phyloP scores from a whole-genome alignment of 2,797 vertebrate species.

The Chloroceryle amazona region DNA sequence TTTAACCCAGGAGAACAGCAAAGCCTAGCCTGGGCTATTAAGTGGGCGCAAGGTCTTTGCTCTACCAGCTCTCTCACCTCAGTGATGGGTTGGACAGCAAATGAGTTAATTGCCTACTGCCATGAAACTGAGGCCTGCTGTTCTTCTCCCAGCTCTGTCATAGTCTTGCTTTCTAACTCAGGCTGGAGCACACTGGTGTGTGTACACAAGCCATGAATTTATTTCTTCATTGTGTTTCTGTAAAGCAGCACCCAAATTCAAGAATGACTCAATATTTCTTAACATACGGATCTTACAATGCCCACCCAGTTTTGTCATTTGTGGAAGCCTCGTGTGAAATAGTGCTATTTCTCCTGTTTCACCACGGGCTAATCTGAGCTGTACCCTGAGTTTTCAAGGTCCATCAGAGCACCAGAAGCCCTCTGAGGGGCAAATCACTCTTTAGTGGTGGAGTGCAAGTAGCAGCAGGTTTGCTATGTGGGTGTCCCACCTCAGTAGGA shows the following conservation, averaged over 20 bases:
- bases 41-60: neutral
- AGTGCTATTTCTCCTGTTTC: neutral
- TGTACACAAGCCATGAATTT: neutral
- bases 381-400: neutral
- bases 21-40: neutral
- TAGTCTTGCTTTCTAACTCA: neutral
- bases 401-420: neutral
- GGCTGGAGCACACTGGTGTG: neutral
- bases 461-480: neutral
- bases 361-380: neutral
- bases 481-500: neutral
- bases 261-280: neutral
- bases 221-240: neutral
- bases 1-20: neutral
- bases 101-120: neutral
- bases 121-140: neutral
- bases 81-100: neutral
- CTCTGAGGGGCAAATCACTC: neutral
- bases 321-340: neutral
- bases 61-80: neutral
- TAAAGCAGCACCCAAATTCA: neutral
- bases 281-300: fast-evolving
- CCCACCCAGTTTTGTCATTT: neutral
- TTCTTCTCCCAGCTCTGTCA: neutral
- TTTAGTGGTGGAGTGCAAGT: neutral